Conservation (phyloP, 2,797 vertebrate genomes). For the Neosilurus mollespiculum region DNA sequence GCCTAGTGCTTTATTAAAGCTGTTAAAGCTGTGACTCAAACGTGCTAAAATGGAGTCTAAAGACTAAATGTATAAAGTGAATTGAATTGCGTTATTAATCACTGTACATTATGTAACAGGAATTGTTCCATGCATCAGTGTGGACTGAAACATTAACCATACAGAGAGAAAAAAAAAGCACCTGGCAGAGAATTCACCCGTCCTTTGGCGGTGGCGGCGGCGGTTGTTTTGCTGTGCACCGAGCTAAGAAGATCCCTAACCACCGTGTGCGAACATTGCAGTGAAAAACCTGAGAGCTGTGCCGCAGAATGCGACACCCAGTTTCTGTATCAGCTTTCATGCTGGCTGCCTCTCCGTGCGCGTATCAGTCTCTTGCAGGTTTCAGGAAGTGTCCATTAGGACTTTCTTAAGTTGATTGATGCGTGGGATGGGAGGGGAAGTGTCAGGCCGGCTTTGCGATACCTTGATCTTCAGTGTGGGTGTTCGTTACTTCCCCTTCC, state of each 20-base stretch:
- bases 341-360: constrained; percentile 62
- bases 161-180: no score
- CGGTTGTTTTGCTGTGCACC: neutral
- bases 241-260: constrained; percentile 12
- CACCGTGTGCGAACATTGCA: constrained; percentile 60
- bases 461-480: constrained; percentile 49
- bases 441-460: constrained; percentile 47
- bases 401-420: constrained; percentile 73
- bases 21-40: neutral
- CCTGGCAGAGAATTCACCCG: neutral
- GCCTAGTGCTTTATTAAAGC: neutral
- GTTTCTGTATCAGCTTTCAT: constrained; percentile 60
- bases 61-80: neutral
- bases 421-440: constrained; percentile 44
- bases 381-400: constrained; percentile 69
- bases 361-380: constrained; percentile 61
- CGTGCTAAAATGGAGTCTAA: neutral
- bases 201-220: no score
- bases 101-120: neutral
- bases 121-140: neutral
- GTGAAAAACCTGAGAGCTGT: constrained; percentile 43
- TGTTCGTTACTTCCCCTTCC: constrained; percentile 53
- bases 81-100: neutral
- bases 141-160: neutral
- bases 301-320: constrained; percentile 58